Base-by-base conservation (phyloP, 2,113 vertebrate genomes). In the Heterotis niloticus region DNA sequence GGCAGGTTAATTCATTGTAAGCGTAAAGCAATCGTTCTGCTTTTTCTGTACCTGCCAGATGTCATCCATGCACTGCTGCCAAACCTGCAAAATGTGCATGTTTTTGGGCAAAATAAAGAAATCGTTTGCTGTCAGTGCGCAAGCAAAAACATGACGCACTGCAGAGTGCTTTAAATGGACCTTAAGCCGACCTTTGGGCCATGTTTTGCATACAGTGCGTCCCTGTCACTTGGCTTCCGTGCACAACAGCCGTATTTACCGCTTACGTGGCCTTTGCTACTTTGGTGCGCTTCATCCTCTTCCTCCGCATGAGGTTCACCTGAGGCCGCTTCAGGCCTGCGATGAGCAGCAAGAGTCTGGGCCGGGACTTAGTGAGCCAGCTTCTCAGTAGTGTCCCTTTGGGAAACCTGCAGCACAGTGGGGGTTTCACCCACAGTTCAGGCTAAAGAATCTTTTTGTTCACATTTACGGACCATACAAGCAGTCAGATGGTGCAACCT, bases 261-360 rank as follows among this genome's bases (percentile, higher is more conserved):
- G 90, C 90, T 93, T 93, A 94, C 86, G 92, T 93, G 90, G 91
- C 90, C 92, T 94, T 94, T 86, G 91, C 92, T 90, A 92, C 91
- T 92, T 94, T 94, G 51, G 93, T 94, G 83, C 91, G 90, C 85
- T 94, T 94, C 93, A 94, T 94, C 90, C 93, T 91, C 88, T 94
- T 94, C 84, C 93, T 92, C 78, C 93, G 87, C 92, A 93, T 91
- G 44, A 94, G 91, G 57, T 92, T 94, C 85, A 94, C 93, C 88
- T 94, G 92, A 83, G 93, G 93, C 80, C 90, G 90, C 86, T 94
- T 94, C 78, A 94, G 86, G 29, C 93, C 92, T 1, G 92, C 93
- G 14, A 94, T 91, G 72, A 94, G 90, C 83, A 94, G 87, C 85
- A 94, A 89, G 75, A 94, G 88, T 81, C 92, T 87, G 77, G 93